Conservation (phyloP, 1,140 invertebrate species). For the Atta texana region DNA sequence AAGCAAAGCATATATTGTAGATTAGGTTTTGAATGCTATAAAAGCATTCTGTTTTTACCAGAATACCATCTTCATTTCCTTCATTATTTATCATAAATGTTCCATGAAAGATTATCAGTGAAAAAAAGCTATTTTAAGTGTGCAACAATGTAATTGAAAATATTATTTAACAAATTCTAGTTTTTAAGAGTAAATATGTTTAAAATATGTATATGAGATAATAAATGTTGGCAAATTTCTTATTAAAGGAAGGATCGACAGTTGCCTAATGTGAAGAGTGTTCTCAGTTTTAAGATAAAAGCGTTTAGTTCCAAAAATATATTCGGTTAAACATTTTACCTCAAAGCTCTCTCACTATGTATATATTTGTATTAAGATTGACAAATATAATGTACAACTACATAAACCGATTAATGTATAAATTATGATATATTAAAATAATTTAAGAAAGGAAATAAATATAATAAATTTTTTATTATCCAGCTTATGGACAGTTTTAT, state of each 20-base stretch:
- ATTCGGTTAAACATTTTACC: constrained; percentile 15
- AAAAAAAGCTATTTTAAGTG: background rate
- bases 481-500: background rate
- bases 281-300: constrained; percentile 42
- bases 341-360: constrained; percentile 34
- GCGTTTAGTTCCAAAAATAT: background rate
- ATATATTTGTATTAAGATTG: background rate
- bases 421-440: constrained; percentile 32
- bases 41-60: constrained; percentile 6
- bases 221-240: constrained; percentile 18
- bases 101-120: background rate
- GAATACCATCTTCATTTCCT: background rate
- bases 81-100: background rate
- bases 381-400: constrained; percentile 14
- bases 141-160: background rate
- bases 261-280: background rate
- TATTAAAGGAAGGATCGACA: background rate
- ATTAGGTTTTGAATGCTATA: background rate
- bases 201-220: constrained; percentile 14
- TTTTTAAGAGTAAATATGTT: constrained; percentile 22
- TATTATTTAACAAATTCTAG: background rate
- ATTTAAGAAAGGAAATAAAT: constrained; percentile 9
- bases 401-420: constrained; percentile 18
- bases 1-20: no score
- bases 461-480: constrained; percentile 35